These are phyloP conservation scores for Plemyria rubiginata DNA, from an alignment of 2,888 invertebrate species.

Conservation along the genomic window DNA sequence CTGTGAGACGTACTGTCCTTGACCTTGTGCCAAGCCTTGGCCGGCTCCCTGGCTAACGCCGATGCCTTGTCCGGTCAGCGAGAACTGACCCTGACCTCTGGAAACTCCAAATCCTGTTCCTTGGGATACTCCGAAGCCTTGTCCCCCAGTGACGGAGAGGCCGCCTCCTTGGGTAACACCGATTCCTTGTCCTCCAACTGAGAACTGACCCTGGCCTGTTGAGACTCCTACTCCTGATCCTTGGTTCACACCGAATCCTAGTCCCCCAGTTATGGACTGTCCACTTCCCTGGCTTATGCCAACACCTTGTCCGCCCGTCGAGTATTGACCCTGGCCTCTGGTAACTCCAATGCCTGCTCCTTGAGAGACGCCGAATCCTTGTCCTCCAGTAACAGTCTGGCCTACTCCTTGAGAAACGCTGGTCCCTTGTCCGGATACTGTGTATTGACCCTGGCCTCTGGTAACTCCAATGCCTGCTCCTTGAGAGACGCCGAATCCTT, in stretches of 20 bases:
- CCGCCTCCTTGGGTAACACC: slow-evolving; percentile 4
- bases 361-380: slow-evolving; percentile 36
- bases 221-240: slow-evolving; percentile 26
- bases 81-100: slow-evolving; percentile 7
- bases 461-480: slow-evolving; percentile 13
- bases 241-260: slow-evolving; percentile 28
- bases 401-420: slow-evolving; percentile 8
- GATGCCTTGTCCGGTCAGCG: slow-evolving; percentile 15
- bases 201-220: slow-evolving; percentile 28
- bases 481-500: slow-evolving; percentile 28
- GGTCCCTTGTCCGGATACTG: background rate
- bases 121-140: slow-evolving; percentile 36
- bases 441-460: background rate
- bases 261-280: slow-evolving; percentile 1
- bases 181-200: slow-evolving; percentile 35
- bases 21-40: background rate
- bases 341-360: slow-evolving; percentile 2
- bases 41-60: slow-evolving; percentile 30
- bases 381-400: slow-evolving; percentile 6
- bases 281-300: background rate
- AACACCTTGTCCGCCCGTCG: background rate
- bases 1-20: background rate
- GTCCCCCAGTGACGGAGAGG: slow-evolving; percentile 20
- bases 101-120: slow-evolving; percentile 28
- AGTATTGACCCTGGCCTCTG: background rate